Conservation (phyloP, 2,888 invertebrate genomes). For the Glyphotaelius pellucidus region DNA sequence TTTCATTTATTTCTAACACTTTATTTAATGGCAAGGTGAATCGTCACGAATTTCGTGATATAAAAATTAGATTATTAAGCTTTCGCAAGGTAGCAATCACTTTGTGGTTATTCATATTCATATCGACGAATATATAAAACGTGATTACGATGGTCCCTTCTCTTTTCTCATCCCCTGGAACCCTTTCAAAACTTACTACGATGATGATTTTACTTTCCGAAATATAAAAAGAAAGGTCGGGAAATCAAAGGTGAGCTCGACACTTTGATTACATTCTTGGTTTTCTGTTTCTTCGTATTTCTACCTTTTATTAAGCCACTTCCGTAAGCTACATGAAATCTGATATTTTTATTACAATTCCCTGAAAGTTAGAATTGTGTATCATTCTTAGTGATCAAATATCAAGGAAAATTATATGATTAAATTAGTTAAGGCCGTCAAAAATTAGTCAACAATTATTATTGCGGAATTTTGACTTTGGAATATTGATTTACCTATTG, state of each 20-base stretch:
- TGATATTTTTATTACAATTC: background rate
- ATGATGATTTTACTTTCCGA: background rate
- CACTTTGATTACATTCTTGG: background rate
- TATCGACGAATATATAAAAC: background rate
- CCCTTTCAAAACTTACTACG: background rate
- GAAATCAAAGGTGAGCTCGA: background rate
- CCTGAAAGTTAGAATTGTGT: background rate
- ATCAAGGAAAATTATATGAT: background rate
- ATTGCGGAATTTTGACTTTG: too few relatives aligned
- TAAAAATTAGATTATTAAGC: background rate
- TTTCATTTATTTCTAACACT: too few relatives aligned
- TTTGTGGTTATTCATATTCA: too few relatives aligned
- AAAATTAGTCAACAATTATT: too few relatives aligned
- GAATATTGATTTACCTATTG: too few relatives aligned
- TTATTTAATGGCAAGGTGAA: background rate
- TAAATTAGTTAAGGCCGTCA: background rate
- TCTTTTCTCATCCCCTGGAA: background rate
- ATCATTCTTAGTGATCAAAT: background rate
- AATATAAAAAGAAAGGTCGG: background rate
- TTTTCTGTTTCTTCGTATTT: background rate
- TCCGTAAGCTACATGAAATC: background rate
- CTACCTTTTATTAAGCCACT: background rate
- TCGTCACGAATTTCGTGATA: background rate
- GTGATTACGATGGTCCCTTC: background rate
- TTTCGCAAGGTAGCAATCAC: too few relatives aligned